Evolutionary conservation across 2,797 vertebrate species (phyloP), one percentile per base, ranked within the genome.

Genomic region (Saxicola maurus): DNA sequence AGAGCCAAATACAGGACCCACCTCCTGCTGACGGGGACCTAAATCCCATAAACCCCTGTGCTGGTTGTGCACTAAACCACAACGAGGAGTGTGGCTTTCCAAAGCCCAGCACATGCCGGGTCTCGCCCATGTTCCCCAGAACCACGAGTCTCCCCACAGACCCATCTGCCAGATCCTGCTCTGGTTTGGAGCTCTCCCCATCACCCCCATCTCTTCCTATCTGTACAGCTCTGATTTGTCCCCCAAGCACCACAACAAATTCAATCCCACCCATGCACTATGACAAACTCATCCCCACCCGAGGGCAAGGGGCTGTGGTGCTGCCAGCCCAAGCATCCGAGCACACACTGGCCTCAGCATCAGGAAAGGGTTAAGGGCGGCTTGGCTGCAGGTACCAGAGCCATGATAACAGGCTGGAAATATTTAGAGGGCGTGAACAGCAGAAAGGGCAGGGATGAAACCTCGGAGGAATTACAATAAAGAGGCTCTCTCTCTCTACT

Each of bases 381-480:
- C 60, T 93, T 94, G 92, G 92, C 90, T 72, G 85, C 95, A 94
- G 93, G 90, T 95, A 95, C 87, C 82, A 86, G 87, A 95, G 89
- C 52, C 80, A 90, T 95, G 94, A 96, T 92, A 92, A 88, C 87
- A 95, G 57, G 76, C 94, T 94, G 90, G 87, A 95, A 96, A 96
- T 94, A 95, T 94, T 95, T 86, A 37, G 89, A 93, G 92, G 93
- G 92, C 53, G 89, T 95, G 87, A 90, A 93, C 89, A 5, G 69
- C 38, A n/a, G 71, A 82, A 91, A 88, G 86, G 88, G 92, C 52
- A 95, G 90, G 80, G 85, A 95, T 86, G 84, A 95, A 94, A 91
- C 68, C 91, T 13, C 57, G 1, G 65, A 92, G 87, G 91, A 94
- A 86, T 92, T 82, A 64, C 75, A 92, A 64, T 69, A 71, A 79